phyloP scores from a whole-genome alignment of 2,113 vertebrate species.

The Chloropsis cyanopogon region DNA sequence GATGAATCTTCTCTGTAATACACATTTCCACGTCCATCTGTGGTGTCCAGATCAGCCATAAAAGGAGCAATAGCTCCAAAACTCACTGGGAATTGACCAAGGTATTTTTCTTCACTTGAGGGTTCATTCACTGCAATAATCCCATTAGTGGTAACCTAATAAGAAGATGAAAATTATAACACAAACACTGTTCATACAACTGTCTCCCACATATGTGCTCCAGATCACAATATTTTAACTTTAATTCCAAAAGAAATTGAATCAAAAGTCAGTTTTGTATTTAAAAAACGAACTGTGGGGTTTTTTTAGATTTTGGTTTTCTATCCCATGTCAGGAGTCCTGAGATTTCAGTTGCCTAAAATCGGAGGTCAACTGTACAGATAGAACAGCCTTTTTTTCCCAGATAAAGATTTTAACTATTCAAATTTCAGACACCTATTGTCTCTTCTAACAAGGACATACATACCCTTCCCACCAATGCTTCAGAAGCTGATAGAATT shows the following conservation, averaged over 20 bases:
- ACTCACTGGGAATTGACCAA: slow-evolving; percentile 79
- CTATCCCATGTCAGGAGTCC: background rate
- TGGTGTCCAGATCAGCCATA: slow-evolving; percentile 87
- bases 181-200: background rate
- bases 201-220: background rate
- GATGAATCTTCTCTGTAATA: slow-evolving; percentile 85
- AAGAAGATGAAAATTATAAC: background rate
- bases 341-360: background rate
- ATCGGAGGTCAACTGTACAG: background rate
- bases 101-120: slow-evolving; percentile 72
- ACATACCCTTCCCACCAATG: background rate
- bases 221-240: background rate
- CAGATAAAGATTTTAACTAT: background rate
- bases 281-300: background rate
- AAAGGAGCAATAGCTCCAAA: slow-evolving; percentile 85
- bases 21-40: slow-evolving; percentile 78
- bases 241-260: background rate
- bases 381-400: background rate
- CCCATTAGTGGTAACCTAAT: slow-evolving; percentile 88
- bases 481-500: background rate
- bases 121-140: slow-evolving; percentile 82
- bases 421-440: background rate
- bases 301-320: background rate
- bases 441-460: background rate
- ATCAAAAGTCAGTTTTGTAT: background rate